These are phyloP conservation scores for Itoplectis maculator DNA, from an alignment of 2,888 invertebrate genomes.

Conservation along the genomic window DNA sequence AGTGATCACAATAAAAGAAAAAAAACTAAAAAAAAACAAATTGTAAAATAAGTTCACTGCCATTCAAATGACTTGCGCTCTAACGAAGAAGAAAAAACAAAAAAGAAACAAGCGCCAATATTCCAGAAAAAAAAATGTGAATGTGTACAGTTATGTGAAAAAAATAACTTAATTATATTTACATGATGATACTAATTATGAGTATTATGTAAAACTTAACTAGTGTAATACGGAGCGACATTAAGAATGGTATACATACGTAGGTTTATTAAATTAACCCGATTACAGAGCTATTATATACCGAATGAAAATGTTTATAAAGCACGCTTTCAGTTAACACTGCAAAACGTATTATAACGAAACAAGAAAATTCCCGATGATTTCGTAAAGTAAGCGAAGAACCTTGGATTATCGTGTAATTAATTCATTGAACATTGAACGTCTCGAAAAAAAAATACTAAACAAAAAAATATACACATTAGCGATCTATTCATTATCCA, in stretches of 20 bases:
- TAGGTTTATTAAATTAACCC: slow-evolving; percentile 76
- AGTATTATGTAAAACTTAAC: slow-evolving; percentile 79
- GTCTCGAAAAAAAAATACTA: slow-evolving; percentile 32
- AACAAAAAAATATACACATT: slow-evolving; percentile 33
- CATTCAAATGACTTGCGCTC: slow-evolving; percentile 81
- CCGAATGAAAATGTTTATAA: slow-evolving; percentile 75
- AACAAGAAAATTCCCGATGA: slow-evolving; percentile 44
- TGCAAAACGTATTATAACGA: slow-evolving; percentile 50
- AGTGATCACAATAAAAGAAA: slow-evolving; percentile 79
- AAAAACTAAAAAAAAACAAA: slow-evolving; percentile 52
- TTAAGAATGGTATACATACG: slow-evolving; percentile 78
- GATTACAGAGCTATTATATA: slow-evolving; percentile 79
- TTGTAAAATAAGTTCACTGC: slow-evolving; percentile 80
- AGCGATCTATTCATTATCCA: slow-evolving; percentile 48
- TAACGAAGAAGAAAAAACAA: too few relatives aligned
- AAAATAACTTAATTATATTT: slow-evolving; percentile 76
- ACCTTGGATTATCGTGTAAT: slow-evolving; percentile 48
- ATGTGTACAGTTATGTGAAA: slow-evolving; percentile 80
- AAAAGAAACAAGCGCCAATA: slow-evolving; percentile 71
- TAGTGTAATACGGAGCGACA: slow-evolving; percentile 76
- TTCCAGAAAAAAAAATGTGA: slow-evolving; percentile 75
- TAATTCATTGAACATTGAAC: slow-evolving; percentile 46
- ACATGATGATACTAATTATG: slow-evolving; percentile 76
- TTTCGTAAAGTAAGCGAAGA: slow-evolving; percentile 48
- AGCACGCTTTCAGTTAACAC: slow-evolving; percentile 68